These are phyloP conservation scores for Malacoctenus gilli DNA, from an alignment of 2,797 vertebrate species.

Conservation along the genomic window DNA sequence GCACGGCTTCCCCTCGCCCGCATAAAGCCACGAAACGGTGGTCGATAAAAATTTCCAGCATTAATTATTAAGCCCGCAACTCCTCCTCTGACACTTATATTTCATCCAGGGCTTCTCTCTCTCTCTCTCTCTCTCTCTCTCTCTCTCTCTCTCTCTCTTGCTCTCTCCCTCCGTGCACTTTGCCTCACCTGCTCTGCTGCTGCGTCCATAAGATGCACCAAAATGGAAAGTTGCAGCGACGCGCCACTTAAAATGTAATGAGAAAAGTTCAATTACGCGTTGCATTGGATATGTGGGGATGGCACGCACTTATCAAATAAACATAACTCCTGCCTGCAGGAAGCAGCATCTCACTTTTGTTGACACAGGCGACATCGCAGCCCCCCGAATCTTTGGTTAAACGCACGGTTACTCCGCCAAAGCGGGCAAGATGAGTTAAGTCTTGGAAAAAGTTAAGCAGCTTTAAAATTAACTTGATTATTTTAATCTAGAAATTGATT, in stretches of 20 bases:
- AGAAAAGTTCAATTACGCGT: slow-evolving; percentile 27
- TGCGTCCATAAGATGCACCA: slow-evolving; percentile 27
- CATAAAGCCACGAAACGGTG: slow-evolving; percentile 7
- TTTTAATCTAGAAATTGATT: slow-evolving; percentile 7
- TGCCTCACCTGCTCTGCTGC: slow-evolving; percentile 5
- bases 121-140: slow-evolving; percentile 1
- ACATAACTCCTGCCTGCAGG: slow-evolving; percentile 12
- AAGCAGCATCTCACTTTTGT: slow-evolving; percentile 14
- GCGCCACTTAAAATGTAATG: slow-evolving; percentile 22
- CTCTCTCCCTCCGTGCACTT: too few relatives aligned
- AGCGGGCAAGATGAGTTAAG: slow-evolving; percentile 9
- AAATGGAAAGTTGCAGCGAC: slow-evolving; percentile 23
- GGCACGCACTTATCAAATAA: slow-evolving; percentile 42
- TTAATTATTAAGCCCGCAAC: slow-evolving; percentile 43
- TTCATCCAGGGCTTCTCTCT: slow-evolving; percentile 37
- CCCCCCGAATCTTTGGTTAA: slow-evolving; percentile 6
- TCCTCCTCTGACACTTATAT: slow-evolving; percentile 20
- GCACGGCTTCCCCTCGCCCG: background rate
- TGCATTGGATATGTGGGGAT: slow-evolving; percentile 14
- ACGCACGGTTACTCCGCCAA: slow-evolving; percentile 26
- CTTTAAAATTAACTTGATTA: slow-evolving; percentile 3
- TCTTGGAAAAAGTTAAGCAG: slow-evolving; percentile 11
- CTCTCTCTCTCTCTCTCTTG: background rate
- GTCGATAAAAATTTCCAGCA: slow-evolving; percentile 14
- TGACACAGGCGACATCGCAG: slow-evolving; percentile 10